Evolutionary conservation across 2,888 invertebrate genomes (phyloP).

Genomic region (Erebia epiphron): DNA sequence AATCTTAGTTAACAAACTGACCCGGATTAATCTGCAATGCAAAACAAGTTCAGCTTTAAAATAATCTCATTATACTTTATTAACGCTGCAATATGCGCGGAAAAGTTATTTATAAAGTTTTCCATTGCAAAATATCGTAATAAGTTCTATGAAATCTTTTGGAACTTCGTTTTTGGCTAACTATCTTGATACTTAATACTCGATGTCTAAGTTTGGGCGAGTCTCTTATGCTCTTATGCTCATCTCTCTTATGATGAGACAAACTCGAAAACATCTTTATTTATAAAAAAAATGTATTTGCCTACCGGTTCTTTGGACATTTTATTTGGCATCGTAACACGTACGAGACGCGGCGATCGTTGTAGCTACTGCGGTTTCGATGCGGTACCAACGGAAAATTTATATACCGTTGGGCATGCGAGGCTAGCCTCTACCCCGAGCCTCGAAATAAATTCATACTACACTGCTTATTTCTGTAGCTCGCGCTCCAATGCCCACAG

Average conservation of each 20-base stretch:
- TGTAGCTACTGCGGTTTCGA: constrained; percentile 75
- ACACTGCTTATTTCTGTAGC: constrained; percentile 53
- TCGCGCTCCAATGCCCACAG: constrained; percentile 61
- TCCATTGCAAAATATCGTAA: too few species aligned
- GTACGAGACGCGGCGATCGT: constrained; percentile 64
- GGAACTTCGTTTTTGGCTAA: too few species aligned
- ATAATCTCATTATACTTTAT: constrained; percentile 27
- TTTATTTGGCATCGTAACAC: constrained; percentile 73
- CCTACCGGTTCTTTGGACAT: constrained; percentile 42
- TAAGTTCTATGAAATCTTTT: too few species aligned
- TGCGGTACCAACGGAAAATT: constrained; percentile 77
- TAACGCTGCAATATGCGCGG: constrained; percentile 8
- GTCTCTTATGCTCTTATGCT: too few species aligned
- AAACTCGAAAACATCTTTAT: neutral
- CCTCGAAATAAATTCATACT: constrained; percentile 56
- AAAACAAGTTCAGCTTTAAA: constrained; percentile 24
- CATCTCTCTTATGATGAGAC: neutral
- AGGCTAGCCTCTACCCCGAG: constrained; percentile 63
- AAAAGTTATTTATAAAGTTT: neutral
- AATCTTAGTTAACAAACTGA: constrained; percentile 32
- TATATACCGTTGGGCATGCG: constrained; percentile 77
- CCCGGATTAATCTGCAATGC: constrained; percentile 30
- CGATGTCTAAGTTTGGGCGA: too few species aligned
- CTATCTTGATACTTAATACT: too few species aligned
- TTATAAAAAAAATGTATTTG: neutral